phyloP scores from a whole-genome alignment of 2,888 invertebrate genomes.

The Furcula furcula region DNA sequence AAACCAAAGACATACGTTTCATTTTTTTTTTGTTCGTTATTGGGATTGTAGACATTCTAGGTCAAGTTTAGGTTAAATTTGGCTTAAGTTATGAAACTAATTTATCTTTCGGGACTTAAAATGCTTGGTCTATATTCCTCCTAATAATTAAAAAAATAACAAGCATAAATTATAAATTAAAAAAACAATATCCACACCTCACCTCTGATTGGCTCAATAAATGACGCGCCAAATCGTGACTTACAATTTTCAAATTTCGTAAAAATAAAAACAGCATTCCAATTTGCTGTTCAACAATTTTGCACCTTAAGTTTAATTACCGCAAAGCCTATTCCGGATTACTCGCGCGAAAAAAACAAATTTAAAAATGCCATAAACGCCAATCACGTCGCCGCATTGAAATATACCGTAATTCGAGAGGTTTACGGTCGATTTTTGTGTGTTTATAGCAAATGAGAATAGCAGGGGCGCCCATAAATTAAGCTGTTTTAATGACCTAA shows the following conservation, averaged over 20 bases:
- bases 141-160: too few relatives aligned
- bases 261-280: conserved; percentile 24
- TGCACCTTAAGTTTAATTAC: conserved; percentile 55
- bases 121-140: too few relatives aligned
- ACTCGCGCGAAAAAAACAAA: conserved; percentile 39
- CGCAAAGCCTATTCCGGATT: conserved; percentile 72
- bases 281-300: conserved; percentile 33
- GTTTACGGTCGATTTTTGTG: conserved; percentile 60
- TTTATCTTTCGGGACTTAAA: too few relatives aligned
- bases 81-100: too few relatives aligned
- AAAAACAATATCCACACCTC: not conserved
- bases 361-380: conserved; percentile 55
- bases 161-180: not conserved
- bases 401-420: conserved; percentile 40
- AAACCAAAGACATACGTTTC: too few relatives aligned
- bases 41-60: too few relatives aligned
- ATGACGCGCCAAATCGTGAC: conserved; percentile 10
- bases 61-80: too few relatives aligned
- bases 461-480: conserved; percentile 77
- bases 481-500: conserved; percentile 80
- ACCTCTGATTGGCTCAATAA: not conserved
- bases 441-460: conserved; percentile 66
- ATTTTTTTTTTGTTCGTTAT: too few relatives aligned
- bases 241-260: conserved; percentile 8
- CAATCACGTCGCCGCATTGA: conserved; percentile 28